Conservation (phyloP, 2,113 vertebrate genomes). For the Tichodroma muraria region DNA sequence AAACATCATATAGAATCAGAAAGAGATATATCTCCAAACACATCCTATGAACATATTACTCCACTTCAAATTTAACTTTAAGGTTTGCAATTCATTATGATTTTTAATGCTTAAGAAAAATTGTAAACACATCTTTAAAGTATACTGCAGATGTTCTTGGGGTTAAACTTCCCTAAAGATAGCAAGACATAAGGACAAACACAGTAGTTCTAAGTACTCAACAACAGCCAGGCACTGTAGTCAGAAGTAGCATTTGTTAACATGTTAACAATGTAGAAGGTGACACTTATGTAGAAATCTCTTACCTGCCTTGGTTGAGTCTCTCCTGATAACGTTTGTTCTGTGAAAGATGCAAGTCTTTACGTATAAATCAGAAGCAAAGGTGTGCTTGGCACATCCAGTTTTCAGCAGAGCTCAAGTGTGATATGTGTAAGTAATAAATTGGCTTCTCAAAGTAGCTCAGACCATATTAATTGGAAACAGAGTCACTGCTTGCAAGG, state of each 20-base stretch:
- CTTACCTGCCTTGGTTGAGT: constrained; percentile 74
- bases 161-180: constrained; percentile 20
- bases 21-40: background rate
- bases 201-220: background rate
- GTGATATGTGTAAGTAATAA: constrained; percentile 49
- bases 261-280: constrained; percentile 23
- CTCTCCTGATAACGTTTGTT: constrained; percentile 56
- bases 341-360: constrained; percentile 57
- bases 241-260: constrained; percentile 41
- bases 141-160: constrained; percentile 21
- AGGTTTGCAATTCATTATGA: background rate
- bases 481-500: constrained; percentile 59
- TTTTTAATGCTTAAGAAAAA: background rate
- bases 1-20: background rate
- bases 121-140: background rate
- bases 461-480: constrained; percentile 55
- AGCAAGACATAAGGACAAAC: constrained; percentile 2
- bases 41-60: constrained; percentile 7
- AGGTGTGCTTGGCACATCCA: constrained; percentile 56
- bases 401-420: constrained; percentile 57
- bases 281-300: constrained; percentile 60
- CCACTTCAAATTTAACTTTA: constrained; percentile 14
- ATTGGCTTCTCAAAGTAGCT: constrained; percentile 65
- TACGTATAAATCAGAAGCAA: constrained; percentile 51
- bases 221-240: background rate